phyloP scores from a whole-genome alignment of 2,888 invertebrate species.

The Scaptomyza cyrtandrae region DNA sequence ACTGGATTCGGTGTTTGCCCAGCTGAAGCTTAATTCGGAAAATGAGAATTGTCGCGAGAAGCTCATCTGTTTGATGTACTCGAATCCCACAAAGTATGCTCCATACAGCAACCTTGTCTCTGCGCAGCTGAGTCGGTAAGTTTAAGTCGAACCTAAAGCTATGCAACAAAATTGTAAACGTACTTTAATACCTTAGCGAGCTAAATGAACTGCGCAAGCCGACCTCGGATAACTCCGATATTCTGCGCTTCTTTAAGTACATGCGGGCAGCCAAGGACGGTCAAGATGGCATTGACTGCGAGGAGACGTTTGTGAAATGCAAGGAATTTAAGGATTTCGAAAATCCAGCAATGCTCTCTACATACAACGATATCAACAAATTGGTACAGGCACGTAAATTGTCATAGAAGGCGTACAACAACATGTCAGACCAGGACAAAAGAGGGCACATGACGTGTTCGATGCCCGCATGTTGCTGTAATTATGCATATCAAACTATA shows the following conservation, averaged over 20 bases:
- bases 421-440: constrained; percentile 53
- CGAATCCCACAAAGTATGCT: constrained; percentile 94
- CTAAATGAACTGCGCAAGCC: constrained; percentile 93
- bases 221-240: constrained; percentile 93
- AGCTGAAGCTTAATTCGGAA: constrained; percentile 88
- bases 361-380: constrained; percentile 94
- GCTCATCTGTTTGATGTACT: constrained; percentile 94
- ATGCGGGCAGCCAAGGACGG: constrained; percentile 96
- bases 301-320: constrained; percentile 88
- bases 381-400: constrained; percentile 91
- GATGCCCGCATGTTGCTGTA: constrained; percentile 44
- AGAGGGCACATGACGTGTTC: constrained; percentile 34
- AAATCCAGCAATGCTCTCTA: constrained; percentile 93
- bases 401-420: constrained; percentile 45
- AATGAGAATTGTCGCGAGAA: constrained; percentile 91
- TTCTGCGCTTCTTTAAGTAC: constrained; percentile 94
- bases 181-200: constrained; percentile 86
- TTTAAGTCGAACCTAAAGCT: constrained; percentile 55
- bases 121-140: constrained; percentile 93
- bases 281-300: constrained; percentile 91
- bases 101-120: constrained; percentile 95
- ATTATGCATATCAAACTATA: constrained; percentile 77
- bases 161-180: constrained; percentile 40
- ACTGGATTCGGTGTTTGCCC: constrained; percentile 92
- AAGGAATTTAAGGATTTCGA: constrained; percentile 87